Conservation (phyloP, 2,113 vertebrate genomes). For the Leucopsar rothschildi region DNA sequence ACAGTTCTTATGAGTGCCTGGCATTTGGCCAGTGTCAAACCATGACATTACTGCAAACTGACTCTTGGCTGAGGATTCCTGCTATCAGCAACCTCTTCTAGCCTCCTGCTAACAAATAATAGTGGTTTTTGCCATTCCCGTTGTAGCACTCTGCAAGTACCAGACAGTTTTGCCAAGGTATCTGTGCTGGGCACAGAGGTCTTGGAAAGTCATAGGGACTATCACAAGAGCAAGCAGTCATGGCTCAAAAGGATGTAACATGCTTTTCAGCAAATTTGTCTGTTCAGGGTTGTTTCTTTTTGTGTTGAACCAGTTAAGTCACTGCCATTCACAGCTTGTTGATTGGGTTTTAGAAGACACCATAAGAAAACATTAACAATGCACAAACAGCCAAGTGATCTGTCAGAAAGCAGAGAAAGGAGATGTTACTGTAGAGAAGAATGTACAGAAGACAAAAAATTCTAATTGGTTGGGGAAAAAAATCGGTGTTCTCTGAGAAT, state of each 20-base stretch:
- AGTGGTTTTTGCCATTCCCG: background rate
- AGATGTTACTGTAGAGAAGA: background rate
- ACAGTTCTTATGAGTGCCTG: background rate
- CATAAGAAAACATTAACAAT: background rate
- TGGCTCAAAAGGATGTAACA: fast-evolving
- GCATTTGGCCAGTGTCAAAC: background rate
- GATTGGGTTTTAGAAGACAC: background rate
- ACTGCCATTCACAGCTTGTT: background rate
- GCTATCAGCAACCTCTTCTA: background rate
- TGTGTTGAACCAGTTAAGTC: background rate
- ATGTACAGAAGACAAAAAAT: background rate
- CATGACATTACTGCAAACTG: background rate
- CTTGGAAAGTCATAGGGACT: background rate
- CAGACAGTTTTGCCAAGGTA: background rate
- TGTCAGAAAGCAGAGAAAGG: background rate
- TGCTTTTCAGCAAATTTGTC: background rate
- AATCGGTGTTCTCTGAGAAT: background rate
- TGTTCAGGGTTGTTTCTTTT: background rate
- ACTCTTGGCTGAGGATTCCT: background rate
- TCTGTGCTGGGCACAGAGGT: background rate
- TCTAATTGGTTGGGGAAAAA: background rate
- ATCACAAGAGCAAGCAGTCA: fast-evolving
- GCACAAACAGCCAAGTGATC: background rate
- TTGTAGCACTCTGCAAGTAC: background rate
- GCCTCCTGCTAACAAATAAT: background rate